Evolutionary conservation across 2,888 invertebrate species (phyloP).

Genomic region (Drosophila nr. medialis): DNA sequence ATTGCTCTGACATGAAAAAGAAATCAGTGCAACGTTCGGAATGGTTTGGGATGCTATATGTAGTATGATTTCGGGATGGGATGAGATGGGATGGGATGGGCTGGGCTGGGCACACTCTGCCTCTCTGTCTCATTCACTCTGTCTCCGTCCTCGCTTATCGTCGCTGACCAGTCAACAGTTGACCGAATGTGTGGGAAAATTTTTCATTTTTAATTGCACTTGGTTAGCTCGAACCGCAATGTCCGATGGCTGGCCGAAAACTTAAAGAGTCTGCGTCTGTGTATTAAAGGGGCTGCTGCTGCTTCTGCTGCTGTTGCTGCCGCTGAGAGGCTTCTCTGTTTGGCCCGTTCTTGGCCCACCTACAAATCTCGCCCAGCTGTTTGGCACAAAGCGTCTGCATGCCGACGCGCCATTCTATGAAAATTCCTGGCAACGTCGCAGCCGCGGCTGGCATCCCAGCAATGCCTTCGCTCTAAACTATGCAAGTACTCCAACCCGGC

Average conservation of each 20-base stretch:
- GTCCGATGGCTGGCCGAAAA: conserved; percentile 40
- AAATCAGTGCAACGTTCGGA: conserved; percentile 78
- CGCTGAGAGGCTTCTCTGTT: conserved; percentile 7
- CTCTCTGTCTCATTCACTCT: conserved; percentile 15
- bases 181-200: conserved; percentile 82
- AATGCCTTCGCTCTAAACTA: conserved; percentile 75
- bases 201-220: conserved; percentile 83
- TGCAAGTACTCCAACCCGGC: conserved; percentile 54
- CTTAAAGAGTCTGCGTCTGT: conserved; percentile 59
- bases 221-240: conserved; percentile 21
- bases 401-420: conserved; percentile 77
- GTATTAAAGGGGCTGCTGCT: conserved; percentile 43
- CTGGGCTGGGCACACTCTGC: conserved; percentile 21
- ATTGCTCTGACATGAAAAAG: conserved; percentile 80
- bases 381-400: conserved; percentile 72
- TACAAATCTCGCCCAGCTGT: conserved; percentile 65
- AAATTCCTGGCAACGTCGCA: conserved; percentile 74
- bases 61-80: conserved; percentile 9
- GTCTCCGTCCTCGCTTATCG: conserved; percentile 55
- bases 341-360: conserved; percentile 59
- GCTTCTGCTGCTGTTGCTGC: conserved; percentile 5
- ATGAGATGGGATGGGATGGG: conserved; percentile 10
- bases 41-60: conserved; percentile 31
- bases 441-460: conserved; percentile 72
- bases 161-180: conserved; percentile 49